These are phyloP conservation scores for Apodemus sylvaticus DNA, from an alignment of 2,113 vertebrate genomes.

Conservation along the genomic window DNA sequence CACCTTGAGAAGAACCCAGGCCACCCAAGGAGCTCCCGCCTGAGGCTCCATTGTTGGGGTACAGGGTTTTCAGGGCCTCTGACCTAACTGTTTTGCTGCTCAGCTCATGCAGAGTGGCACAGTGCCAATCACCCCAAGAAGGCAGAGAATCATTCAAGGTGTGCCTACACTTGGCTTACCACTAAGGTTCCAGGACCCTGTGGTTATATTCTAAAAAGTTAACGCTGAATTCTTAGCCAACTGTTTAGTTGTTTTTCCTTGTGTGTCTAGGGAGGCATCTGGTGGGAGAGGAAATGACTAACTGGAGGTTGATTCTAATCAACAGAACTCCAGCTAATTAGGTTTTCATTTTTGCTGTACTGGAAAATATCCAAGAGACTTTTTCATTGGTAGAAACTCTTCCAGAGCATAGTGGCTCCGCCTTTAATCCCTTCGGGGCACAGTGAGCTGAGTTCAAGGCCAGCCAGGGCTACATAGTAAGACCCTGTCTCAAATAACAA, in stretches of 20 bases:
- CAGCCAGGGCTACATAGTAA: neutral
- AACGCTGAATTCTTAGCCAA: neutral
- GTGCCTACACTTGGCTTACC: neutral
- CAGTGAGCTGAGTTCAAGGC: neutral
- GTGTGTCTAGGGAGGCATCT: neutral
- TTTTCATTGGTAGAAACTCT: neutral
- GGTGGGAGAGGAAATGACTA: conserved; percentile 12
- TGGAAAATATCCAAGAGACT: neutral
- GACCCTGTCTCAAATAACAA: neutral
- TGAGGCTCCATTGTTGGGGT: neutral
- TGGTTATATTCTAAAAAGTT: neutral
- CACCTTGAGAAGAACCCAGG: neutral
- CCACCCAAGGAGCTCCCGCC: neutral
- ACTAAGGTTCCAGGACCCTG: neutral
- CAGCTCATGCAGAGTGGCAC: neutral
- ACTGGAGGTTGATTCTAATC: neutral
- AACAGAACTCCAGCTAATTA: neutral
- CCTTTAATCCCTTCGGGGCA: neutral
- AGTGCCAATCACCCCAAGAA: neutral
- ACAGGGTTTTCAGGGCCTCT: neutral
- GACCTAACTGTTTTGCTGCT: neutral
- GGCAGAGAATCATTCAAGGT: neutral
- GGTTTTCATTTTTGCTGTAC: neutral
- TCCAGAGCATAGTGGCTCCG: neutral
- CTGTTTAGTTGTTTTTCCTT: neutral